phyloP scores from a whole-genome alignment of 2,888 invertebrate genomes.

The Chorisops tibialis region DNA sequence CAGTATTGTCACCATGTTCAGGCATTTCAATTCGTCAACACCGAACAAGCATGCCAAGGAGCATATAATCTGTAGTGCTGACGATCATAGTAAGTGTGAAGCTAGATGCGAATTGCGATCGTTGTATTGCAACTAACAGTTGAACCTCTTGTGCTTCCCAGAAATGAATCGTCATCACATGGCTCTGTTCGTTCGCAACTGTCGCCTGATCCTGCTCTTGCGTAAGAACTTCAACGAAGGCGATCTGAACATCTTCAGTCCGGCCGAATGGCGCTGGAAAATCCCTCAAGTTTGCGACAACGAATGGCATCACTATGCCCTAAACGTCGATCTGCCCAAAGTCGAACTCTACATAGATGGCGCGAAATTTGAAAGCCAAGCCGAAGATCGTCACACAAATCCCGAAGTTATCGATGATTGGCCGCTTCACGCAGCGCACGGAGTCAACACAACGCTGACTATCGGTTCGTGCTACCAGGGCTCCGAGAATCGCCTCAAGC shows the following conservation, averaged over 20 bases:
- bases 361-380: constrained; percentile 52
- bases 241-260: constrained; percentile 89
- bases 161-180: constrained; percentile 97
- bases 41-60: constrained; percentile 91
- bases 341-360: constrained; percentile 89
- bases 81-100: constrained; percentile 83
- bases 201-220: constrained; percentile 88
- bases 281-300: constrained; percentile 94
- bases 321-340: constrained; percentile 89
- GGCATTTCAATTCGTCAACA: constrained; percentile 76
- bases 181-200: constrained; percentile 94
- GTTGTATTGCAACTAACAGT: too few relatives aligned
- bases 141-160: not conserved
- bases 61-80: constrained; percentile 94
- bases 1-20: constrained; percentile 91
- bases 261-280: constrained; percentile 99
- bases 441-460: constrained; percentile 87
- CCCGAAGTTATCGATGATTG: constrained; percentile 99
- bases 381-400: constrained; percentile 63
- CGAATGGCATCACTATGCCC: constrained; percentile 97
- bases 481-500: constrained; percentile 85
- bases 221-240: constrained; percentile 88
- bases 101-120: too few relatives aligned
- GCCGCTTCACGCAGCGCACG: constrained; percentile 95
- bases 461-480: constrained; percentile 99